Percentiles rank a stretch among this genome's conserved stretches.
Conservation (phyloP, 2,888 invertebrate species). For the Pyrgus malvae region DNA sequence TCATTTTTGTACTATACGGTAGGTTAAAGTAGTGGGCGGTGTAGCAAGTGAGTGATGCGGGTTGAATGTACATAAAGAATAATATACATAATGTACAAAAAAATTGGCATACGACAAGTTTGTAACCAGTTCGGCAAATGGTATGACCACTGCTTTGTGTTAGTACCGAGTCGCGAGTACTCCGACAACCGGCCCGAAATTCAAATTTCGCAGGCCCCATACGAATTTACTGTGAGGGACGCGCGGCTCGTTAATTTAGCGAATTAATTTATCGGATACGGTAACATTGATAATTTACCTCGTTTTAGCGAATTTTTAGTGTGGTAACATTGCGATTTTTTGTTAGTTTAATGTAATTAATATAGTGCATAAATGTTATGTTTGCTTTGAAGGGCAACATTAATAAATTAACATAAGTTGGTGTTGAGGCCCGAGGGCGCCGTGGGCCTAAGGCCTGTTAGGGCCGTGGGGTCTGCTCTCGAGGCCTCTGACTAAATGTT, state of each 20-base stretch:
- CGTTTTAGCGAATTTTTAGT: conserved; percentile 77
- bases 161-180: conserved; percentile 48
- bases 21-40: conserved; percentile 53
- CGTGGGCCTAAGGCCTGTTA: no score
- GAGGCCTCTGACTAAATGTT: conserved; percentile 11
- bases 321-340: conserved; percentile 69
- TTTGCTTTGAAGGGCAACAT: conserved; percentile 54
- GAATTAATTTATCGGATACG: conserved; percentile 60
- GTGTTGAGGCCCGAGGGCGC: conserved; percentile 14
- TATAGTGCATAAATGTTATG: conserved; percentile 66
- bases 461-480: no score
- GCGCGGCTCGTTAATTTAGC: conserved; percentile 58
- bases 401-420: conserved; percentile 23
- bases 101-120: conserved; percentile 48
- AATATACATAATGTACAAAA: conserved; percentile 43
- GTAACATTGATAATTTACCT: conserved; percentile 55
- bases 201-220: conserved; percentile 45
- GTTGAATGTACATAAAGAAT: conserved; percentile 70
- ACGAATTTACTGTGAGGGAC: conserved; percentile 64
- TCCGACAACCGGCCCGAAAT: conserved; percentile 46
- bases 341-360: conserved; percentile 66
- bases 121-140: conserved; percentile 58
- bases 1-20: conserved; percentile 71
- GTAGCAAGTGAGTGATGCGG: conserved; percentile 58
- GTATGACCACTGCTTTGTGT: conserved; percentile 70